phyloP scores from a whole-genome alignment of 1,140 invertebrate species.

The Panulirus ornatus region DNA sequence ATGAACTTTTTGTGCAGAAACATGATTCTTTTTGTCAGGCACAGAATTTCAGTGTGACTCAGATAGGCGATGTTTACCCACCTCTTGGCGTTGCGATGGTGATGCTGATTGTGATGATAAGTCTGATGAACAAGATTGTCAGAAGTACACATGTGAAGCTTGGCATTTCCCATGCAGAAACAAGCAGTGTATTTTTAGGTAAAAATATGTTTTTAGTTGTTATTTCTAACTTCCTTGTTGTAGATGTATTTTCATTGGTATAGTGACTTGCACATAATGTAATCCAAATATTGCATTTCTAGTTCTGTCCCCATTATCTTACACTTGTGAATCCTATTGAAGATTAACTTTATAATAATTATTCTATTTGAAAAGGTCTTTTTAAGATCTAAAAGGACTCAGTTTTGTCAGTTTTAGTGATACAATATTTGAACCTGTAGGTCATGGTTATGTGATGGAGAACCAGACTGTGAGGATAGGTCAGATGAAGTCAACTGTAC shows the following conservation, averaged over 20 bases:
- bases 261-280: no score
- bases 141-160: conserved; percentile 77
- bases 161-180: conserved; percentile 76
- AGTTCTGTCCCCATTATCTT: no score
- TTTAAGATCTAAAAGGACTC: no score
- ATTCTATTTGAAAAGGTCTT: no score
- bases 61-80: conserved; percentile 80
- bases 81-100: conserved; percentile 82
- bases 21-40: not conserved
- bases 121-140: conserved; percentile 78
- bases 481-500: conserved; percentile 70
- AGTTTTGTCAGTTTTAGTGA: no score
- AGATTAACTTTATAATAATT: no score
- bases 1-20: no score
- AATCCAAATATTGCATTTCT: no score
- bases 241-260: no score
- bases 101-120: conserved; percentile 79
- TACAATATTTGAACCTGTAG: no score
- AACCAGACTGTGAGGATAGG: conserved; percentile 81
- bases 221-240: not conserved
- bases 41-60: conserved; percentile 82
- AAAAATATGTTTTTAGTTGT: not conserved
- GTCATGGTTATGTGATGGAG: conserved; percentile 87
- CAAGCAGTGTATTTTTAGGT: conserved; percentile 74
- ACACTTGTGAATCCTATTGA: no score